phyloP scores from a whole-genome alignment of 2,113 vertebrate genomes.

The Notiomystis cincta region DNA sequence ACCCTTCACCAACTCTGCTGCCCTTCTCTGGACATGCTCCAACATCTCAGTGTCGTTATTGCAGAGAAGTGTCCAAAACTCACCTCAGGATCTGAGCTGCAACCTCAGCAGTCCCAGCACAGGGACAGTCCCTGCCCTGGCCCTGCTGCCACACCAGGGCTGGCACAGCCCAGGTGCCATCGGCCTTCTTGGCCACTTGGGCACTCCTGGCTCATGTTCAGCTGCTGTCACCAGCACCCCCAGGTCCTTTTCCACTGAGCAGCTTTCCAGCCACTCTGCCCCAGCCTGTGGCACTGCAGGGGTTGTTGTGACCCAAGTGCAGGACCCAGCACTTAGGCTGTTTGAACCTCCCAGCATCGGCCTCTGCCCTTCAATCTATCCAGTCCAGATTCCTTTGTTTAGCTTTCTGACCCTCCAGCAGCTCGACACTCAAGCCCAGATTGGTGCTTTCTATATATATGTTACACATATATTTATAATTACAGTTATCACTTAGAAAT shows the following conservation, averaged over 20 bases:
- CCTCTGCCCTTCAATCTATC: accelerated
- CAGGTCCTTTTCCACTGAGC: accelerated
- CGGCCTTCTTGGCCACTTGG: background rate
- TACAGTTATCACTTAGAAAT: background rate
- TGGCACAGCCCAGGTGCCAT: background rate
- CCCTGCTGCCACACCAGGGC: background rate
- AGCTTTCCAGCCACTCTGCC: background rate
- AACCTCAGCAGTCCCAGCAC: accelerated
- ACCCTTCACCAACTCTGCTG: accelerated
- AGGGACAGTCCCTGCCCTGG: accelerated
- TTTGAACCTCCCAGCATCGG: accelerated
- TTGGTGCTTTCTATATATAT: background rate
- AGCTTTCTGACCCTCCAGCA: background rate
- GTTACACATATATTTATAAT: background rate
- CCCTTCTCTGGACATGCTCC: accelerated
- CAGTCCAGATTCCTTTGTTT: background rate
- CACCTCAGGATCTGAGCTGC: accelerated
- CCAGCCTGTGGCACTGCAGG: background rate
- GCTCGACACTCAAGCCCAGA: background rate
- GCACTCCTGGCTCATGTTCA: background rate
- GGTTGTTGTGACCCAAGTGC: background rate
- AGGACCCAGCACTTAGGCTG: accelerated
- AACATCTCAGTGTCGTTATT: background rate
- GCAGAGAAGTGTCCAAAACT: background rate
- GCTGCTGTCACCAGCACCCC: accelerated